Conservation (phyloP, 1,140 invertebrate species). For the Helicoverpa armigera region DNA sequence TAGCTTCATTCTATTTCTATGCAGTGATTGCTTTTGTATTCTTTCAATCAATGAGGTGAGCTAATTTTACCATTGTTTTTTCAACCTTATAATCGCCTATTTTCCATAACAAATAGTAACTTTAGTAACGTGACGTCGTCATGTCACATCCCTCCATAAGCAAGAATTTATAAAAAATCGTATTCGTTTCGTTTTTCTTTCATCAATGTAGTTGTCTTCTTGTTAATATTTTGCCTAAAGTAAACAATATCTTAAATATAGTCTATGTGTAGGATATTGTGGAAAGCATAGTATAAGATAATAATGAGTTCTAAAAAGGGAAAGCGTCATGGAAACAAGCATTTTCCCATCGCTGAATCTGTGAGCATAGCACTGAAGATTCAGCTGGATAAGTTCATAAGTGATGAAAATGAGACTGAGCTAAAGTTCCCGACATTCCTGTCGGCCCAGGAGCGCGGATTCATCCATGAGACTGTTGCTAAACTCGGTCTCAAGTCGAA, state of each 20-base stretch:
- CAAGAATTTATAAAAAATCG: conserved; percentile 21
- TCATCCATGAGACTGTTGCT: conserved; percentile 90
- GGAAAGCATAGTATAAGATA: conserved; percentile 10
- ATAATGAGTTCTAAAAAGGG: conserved; percentile 81
- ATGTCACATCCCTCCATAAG: not conserved
- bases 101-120: not conserved
- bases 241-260: conserved; percentile 27
- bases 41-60: too few species aligned
- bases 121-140: too few species aligned
- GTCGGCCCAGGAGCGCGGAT: conserved; percentile 91
- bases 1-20: too few species aligned
- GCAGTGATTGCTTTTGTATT: too few species aligned
- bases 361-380: conserved; percentile 83
- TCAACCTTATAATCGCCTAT: not conserved
- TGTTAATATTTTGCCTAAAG: conserved; percentile 28
- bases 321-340: conserved; percentile 75
- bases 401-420: conserved; percentile 87
- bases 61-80: too few species aligned
- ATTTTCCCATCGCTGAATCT: conserved; percentile 81
- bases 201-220: not conserved
- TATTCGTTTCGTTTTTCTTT: conserved; percentile 41
- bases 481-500: conserved; percentile 91
- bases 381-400: conserved; percentile 89
- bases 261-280: conserved; percentile 25
- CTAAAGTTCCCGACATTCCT: conserved; percentile 92